A percentile compares a stretch with the other conserved stretches of the same genome.
phyloP scores from a whole-genome alignment of 2,888 invertebrate genomes.

The Euspilapteryx auroguttella region DNA sequence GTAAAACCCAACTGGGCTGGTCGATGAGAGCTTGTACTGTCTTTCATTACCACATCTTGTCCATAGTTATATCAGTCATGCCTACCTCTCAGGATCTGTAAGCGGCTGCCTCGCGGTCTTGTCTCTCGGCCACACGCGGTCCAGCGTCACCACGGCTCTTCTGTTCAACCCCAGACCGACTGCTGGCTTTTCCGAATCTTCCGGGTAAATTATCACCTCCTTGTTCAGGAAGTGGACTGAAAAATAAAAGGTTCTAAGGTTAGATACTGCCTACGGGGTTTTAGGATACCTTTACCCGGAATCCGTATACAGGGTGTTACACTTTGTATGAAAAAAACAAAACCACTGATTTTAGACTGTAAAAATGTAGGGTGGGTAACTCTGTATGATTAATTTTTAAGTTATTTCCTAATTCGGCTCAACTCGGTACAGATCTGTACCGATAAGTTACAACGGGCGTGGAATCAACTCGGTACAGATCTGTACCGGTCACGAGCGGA shows the following conservation, averaged over 20 bases:
- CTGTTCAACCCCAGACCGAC: slow-evolving; percentile 87
- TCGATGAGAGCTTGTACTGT: too few species aligned
- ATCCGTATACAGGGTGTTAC: too few species aligned
- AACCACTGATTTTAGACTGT: not conserved
- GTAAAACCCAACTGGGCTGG: too few species aligned
- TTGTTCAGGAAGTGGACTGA: slow-evolving; percentile 90
- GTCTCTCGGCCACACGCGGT: slow-evolving; percentile 92
- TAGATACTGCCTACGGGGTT: too few species aligned
- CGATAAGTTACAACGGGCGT: too few species aligned
- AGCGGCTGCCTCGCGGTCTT: slow-evolving; percentile 79
- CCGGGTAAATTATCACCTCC: slow-evolving; percentile 94
- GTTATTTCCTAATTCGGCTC: too few species aligned
- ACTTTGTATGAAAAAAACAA: too few species aligned
- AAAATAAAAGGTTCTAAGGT: slow-evolving; percentile 10
- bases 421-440: too few species aligned
- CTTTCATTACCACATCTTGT: not conserved
- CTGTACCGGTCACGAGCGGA: too few species aligned
- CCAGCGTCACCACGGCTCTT: slow-evolving; percentile 88
- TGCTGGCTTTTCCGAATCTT: slow-evolving; percentile 84
- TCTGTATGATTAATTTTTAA: not conserved
- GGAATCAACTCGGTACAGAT: too few species aligned
- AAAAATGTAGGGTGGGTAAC: not conserved
- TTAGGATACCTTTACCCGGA: too few species aligned
- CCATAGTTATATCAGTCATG: not conserved
- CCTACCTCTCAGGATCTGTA: slow-evolving; percentile 73